Percentiles rank a stretch among this genome's conserved stretches.
Conservation (phyloP, 2,797 vertebrate genomes). For the Notolabrus celidotus region DNA sequence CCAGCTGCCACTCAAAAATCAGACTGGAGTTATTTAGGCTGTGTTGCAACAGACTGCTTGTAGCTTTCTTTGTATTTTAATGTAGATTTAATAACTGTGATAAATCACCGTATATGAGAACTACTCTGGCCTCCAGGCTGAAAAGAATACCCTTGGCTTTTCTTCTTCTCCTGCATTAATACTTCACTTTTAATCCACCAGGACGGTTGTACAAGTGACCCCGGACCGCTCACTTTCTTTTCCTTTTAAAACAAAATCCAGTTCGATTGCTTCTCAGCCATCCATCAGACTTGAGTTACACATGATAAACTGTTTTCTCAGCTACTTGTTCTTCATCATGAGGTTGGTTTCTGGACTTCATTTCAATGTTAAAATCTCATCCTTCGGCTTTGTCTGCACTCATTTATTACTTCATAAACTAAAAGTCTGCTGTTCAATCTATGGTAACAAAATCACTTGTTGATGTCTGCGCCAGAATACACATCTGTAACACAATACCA, state of each 20-base stretch:
- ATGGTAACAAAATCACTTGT: background rate
- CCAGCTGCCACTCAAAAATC: too few relatives aligned
- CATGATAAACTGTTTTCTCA: conserved; percentile 4
- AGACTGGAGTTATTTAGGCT: too few relatives aligned
- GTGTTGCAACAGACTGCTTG: too few relatives aligned
- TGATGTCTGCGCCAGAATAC: conserved; percentile 5
- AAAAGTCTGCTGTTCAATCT: conserved; percentile 3
- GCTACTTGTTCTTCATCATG: conserved; percentile 4
- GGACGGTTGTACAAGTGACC: too few relatives aligned
- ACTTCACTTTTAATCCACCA: too few relatives aligned
- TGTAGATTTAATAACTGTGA: too few relatives aligned
- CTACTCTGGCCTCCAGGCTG: too few relatives aligned
- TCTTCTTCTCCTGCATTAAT: too few relatives aligned
- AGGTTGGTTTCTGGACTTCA: conserved; percentile 1
- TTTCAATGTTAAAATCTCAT: conserved; percentile 11
- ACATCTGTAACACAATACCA: conserved; percentile 23
- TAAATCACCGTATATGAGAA: too few relatives aligned
- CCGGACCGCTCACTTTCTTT: background rate
- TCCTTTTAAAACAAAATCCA: background rate
- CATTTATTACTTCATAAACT: conserved; percentile 7
- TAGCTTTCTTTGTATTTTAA: too few relatives aligned
- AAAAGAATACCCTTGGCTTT: too few relatives aligned
- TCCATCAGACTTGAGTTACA: background rate
- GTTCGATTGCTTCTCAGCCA: background rate
- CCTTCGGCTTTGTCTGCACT: background rate